These are phyloP conservation scores for Oxyura jamaicensis DNA, from an alignment of 2,113 vertebrate genomes.

Conservation along the genomic window DNA sequence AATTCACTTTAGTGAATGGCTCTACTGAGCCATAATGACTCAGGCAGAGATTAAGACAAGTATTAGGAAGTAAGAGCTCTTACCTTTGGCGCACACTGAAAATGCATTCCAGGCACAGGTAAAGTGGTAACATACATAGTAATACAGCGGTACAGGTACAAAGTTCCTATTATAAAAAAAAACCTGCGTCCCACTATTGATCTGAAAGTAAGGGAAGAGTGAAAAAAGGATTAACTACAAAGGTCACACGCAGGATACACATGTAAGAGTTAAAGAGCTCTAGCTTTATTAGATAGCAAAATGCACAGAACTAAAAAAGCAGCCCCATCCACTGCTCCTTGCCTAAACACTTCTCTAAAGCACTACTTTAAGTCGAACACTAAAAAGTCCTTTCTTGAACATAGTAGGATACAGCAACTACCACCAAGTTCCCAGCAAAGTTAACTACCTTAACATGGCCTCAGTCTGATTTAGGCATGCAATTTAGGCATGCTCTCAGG, in stretches of 20 bases:
- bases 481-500: background rate
- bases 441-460: rapidly evolving
- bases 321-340: background rate
- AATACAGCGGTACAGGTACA: slow-evolving; percentile 95
- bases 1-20: background rate
- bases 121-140: slow-evolving; percentile 98
- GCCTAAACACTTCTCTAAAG: background rate
- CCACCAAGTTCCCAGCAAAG: background rate
- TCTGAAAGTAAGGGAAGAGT: slow-evolving; percentile 71
- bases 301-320: background rate
- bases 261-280: rapidly evolving
- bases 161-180: slow-evolving; percentile 95
- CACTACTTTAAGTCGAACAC: background rate
- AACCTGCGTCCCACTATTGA: slow-evolving; percentile 92
- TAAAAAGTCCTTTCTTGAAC: background rate
- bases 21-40: background rate
- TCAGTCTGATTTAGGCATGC: background rate
- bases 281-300: background rate
- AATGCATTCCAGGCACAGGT: slow-evolving; percentile 95
- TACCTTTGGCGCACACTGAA: slow-evolving; percentile 96
- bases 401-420: background rate
- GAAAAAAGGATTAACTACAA: background rate
- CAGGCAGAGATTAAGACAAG: background rate
- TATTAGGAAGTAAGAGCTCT: background rate
- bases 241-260: background rate